Evolutionary conservation across 2,113 vertebrate species (phyloP).

Genomic region (Lamprologus sp.): DNA sequence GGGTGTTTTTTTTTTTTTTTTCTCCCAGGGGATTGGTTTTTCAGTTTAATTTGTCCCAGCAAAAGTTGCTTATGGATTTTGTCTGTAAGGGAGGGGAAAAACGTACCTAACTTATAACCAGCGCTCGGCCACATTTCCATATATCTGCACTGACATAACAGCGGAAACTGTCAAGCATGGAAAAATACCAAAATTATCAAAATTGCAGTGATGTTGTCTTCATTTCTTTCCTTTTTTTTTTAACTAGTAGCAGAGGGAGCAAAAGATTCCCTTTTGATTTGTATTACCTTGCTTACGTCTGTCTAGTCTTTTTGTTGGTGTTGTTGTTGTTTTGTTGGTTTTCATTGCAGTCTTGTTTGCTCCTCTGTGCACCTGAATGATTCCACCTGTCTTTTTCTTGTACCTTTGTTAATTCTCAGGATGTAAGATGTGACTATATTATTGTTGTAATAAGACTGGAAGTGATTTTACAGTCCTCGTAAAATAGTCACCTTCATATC

Average conservation of each 20-base stretch:
- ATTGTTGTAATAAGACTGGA: conserved; percentile 76
- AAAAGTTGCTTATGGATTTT: neutral
- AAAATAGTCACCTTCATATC: conserved; percentile 75
- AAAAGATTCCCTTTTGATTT: neutral
- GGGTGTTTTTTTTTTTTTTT: neutral
- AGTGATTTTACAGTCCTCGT: conserved; percentile 66
- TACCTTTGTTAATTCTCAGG: conserved; percentile 78
- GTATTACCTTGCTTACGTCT: neutral
- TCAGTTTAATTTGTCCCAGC: neutral
- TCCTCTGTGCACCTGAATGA: neutral
- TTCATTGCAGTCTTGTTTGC: neutral
- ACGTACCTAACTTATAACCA: neutral
- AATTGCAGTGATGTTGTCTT: neutral
- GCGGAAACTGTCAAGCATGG: neutral
- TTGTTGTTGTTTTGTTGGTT: neutral
- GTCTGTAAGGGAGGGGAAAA: neutral
- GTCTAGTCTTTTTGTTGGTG: neutral
- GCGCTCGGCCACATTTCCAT: neutral
- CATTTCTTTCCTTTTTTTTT: neutral
- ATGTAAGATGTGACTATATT: conserved; percentile 76
- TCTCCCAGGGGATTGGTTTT: neutral
- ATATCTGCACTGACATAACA: neutral
- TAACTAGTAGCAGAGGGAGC: neutral
- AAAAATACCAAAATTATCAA: neutral
- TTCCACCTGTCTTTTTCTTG: conserved; percentile 27